phyloP scores from a whole-genome alignment of 2,888 invertebrate genomes.

The Aphelenchoides bicaudatus region DNA sequence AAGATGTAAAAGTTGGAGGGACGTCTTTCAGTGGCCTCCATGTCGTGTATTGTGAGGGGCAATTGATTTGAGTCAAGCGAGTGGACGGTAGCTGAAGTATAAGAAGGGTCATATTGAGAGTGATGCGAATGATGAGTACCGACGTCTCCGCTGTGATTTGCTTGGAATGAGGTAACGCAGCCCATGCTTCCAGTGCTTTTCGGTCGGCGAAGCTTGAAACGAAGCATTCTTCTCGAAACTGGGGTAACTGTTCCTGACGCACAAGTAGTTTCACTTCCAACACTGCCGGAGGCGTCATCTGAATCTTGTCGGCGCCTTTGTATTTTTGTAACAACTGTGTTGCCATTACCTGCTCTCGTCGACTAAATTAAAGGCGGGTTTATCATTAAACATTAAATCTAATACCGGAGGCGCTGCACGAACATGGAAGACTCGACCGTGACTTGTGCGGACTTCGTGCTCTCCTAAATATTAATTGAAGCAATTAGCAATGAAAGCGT shows the following conservation, averaged over 20 bases:
- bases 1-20: slow-evolving; percentile 56
- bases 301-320: slow-evolving; percentile 48
- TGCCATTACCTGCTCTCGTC: slow-evolving; percentile 18
- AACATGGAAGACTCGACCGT: slow-evolving; percentile 22
- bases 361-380: too few species aligned
- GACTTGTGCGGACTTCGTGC: slow-evolving; percentile 17
- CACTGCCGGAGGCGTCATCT: slow-evolving; percentile 49
- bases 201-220: slow-evolving; percentile 47
- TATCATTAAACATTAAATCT: too few species aligned
- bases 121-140: slow-evolving; percentile 2
- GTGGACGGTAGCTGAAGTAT: slow-evolving; percentile 56
- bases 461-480: neutral
- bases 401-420: slow-evolving; percentile 16
- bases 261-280: slow-evolving; percentile 51
- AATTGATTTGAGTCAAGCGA: slow-evolving; percentile 37
- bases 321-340: slow-evolving; percentile 24
- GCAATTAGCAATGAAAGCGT: slow-evolving; percentile 26
- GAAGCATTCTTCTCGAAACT: slow-evolving; percentile 20
- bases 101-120: slow-evolving; percentile 40
- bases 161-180: neutral
- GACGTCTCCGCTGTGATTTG: slow-evolving; percentile 4
- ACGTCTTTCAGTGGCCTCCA: slow-evolving; percentile 36
- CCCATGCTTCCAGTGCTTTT: slow-evolving; percentile 50
- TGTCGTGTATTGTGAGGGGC: slow-evolving; percentile 13
- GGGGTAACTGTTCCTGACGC: slow-evolving; percentile 50